Evolutionary conservation across 2,888 invertebrate species (phyloP).

Genomic region (Zootermopsis nevadensis): DNA sequence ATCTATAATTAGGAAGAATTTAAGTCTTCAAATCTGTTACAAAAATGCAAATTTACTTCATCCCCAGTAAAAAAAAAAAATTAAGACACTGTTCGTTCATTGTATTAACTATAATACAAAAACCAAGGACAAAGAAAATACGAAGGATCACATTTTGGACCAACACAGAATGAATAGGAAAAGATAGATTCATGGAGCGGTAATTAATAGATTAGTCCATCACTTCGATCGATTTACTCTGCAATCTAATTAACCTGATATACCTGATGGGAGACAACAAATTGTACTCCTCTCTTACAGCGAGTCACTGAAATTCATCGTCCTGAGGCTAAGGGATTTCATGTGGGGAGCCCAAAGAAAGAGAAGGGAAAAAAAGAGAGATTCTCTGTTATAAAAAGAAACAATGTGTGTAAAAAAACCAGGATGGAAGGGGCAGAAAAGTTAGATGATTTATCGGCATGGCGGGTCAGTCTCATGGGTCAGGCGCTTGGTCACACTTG

Average conservation of each 20-base stretch:
- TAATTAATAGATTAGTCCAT: too few species aligned
- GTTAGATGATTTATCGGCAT: constrained; percentile 41
- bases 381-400: not conserved
- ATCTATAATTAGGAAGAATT: too few species aligned
- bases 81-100: too few species aligned
- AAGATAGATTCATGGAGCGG: too few species aligned
- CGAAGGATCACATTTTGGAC: too few species aligned
- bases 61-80: too few species aligned
- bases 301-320: not conserved
- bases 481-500: constrained; percentile 40
- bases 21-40: too few species aligned
- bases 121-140: too few species aligned
- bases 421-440: not conserved
- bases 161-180: too few species aligned
- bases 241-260: not conserved
- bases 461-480: constrained; percentile 28
- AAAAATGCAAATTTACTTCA: too few species aligned
- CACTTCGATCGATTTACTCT: too few species aligned
- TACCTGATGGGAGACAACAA: not conserved
- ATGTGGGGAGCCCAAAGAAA: not conserved
- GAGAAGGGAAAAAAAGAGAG: not conserved
- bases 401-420: not conserved
- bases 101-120: too few species aligned
- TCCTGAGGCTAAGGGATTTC: not conserved
- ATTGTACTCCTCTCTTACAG: not conserved